Evolutionary conservation across 2,888 invertebrate species (phyloP), one percentile per base, ranked within the genome.

Genomic region (Plebejus argus): DNA sequence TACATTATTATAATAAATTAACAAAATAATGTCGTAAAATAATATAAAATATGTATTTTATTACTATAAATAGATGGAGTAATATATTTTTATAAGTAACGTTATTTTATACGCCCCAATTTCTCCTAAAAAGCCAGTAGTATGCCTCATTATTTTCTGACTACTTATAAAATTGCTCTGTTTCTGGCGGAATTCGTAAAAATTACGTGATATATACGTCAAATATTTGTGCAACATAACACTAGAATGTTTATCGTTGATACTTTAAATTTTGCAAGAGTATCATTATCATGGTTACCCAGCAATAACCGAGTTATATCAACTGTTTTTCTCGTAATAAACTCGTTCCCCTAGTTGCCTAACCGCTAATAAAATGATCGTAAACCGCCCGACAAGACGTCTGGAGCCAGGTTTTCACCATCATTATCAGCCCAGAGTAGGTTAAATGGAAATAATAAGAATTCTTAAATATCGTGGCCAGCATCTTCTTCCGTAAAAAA

Each of bases 251-350:
- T 18, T 12, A 70, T 35, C 15, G 33, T 70, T 8, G 18, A 35
- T 35, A 70, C 8, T 35, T 35, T 35, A 45, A 45, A 7, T 7
- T 18, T 71, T 71, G 12, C 53, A 49, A 23, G n/a, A n/a, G 33
- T n/a, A 71, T 71, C 5, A 39, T 74, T 74, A 8, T 15, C 72
- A 45, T 10, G 23, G 72, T 72, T 45, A 12, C 12, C 12, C 45
- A 5, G 45, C 45, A 12, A 39, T 39, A 72, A 45, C 20, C 8
- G 45, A 72, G 20, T 39, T 72, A 23, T 23, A 45, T 39, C 20
- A 39, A 72, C 74, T 23, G 74, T 53, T 53, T 58, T 74, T 74
- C 74, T 74, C 23, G 74, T 74, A 74, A 74, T 74, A 74, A 74
- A 74, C 28, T 74, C 49, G 53, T 49, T 49, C 28, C 74, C 74